Evolutionary conservation across 2,113 vertebrate species (phyloP).

Genomic region (Ranitomeya imitator): DNA sequence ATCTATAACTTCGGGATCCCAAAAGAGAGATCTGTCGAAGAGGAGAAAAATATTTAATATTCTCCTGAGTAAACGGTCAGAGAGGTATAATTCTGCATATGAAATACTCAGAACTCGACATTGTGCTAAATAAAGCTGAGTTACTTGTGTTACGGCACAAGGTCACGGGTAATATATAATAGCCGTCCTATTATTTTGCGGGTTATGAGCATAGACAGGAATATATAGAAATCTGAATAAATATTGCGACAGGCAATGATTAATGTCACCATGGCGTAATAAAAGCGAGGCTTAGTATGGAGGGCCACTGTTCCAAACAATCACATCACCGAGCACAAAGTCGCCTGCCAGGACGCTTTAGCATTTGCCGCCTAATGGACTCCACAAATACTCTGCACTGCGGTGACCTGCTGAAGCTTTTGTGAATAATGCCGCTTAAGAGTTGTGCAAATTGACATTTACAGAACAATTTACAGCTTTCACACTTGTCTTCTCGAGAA

Average conservation of each 20-base stretch:
- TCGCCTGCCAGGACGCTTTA: not conserved
- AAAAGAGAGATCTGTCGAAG: constrained; percentile 14
- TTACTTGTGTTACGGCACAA: not conserved
- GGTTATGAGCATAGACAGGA: not conserved
- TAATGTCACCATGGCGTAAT: not conserved
- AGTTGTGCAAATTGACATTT: constrained; percentile 15
- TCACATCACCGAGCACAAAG: not conserved
- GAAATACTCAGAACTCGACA: not conserved
- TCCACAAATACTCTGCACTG: not conserved
- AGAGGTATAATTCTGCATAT: not conserved
- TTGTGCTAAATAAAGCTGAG: not conserved
- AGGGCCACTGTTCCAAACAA: not conserved
- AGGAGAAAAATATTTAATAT: constrained; percentile 10
- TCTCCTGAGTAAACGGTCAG: constrained; percentile 17
- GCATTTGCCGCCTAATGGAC: constrained; percentile 20
- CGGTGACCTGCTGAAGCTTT: not conserved
- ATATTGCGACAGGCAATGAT: not conserved
- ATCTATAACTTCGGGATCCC: not conserved
- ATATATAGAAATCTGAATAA: constrained; percentile 3
- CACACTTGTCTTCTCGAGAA: not conserved
- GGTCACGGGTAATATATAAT: not conserved
- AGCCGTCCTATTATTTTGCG: not conserved
- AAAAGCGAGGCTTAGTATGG: not conserved
- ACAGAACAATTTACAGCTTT: constrained; percentile 4
- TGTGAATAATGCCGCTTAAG: constrained; percentile 10